Evolutionary conservation across 2,797 vertebrate species (phyloP).

Genomic region (Acropternis orthonyx): DNA sequence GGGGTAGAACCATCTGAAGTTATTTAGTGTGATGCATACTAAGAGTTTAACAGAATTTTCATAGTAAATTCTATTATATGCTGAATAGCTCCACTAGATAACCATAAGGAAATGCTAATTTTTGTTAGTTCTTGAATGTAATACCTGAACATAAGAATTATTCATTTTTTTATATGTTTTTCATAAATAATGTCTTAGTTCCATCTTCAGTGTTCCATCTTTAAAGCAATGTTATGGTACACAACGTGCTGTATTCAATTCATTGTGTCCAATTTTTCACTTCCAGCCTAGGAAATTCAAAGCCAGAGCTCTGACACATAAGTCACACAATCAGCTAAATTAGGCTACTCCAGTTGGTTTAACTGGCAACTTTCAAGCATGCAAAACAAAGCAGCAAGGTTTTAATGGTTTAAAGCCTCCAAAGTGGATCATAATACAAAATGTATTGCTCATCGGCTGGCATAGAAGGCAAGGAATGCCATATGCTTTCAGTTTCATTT

Average conservation of each 20-base stretch:
- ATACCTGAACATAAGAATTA: background rate
- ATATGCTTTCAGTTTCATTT: conserved; percentile 63
- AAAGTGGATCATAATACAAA: conserved; percentile 66
- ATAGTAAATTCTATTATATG: background rate
- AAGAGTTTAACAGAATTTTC: background rate
- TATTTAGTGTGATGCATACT: background rate
- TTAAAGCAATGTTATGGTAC: background rate
- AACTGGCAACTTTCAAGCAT: conserved; percentile 49
- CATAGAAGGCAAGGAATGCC: conserved; percentile 38
- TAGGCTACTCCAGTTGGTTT: conserved; percentile 51
- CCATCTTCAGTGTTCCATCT: background rate
- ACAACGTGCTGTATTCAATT: background rate
- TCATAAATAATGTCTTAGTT: background rate
- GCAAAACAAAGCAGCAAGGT: conserved; percentile 52
- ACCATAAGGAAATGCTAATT: background rate
- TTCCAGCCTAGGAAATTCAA: background rate
- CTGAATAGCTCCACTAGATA: background rate
- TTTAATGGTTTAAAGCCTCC: conserved; percentile 68
- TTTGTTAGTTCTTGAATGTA: background rate
- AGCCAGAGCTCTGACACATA: conserved; percentile 29
- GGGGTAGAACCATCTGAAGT: background rate
- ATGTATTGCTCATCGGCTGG: conserved; percentile 63
- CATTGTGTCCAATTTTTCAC: background rate
- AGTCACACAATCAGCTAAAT: conserved; percentile 56
- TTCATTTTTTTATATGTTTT: background rate